Conservation (phyloP, 1,140 invertebrate species). For the Arion vulgaris region DNA sequence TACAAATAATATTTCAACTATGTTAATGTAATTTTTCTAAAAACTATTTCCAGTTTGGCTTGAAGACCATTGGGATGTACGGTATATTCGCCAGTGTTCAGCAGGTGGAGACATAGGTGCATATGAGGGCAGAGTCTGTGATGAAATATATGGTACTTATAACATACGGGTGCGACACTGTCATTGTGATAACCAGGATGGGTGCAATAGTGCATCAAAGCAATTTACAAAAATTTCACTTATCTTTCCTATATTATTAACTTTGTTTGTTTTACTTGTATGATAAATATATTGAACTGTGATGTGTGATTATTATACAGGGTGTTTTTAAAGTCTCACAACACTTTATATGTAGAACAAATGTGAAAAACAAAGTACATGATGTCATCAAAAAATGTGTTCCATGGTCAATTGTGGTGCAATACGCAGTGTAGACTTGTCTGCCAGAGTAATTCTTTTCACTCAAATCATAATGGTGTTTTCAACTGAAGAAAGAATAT, state of each 20-base stretch:
- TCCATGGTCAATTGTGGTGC: too few relatives aligned
- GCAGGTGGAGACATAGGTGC: slow-evolving; percentile 63
- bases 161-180: slow-evolving; percentile 69
- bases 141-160: slow-evolving; percentile 68
- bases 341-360: too few relatives aligned
- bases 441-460: too few relatives aligned
- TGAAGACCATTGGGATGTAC: slow-evolving; percentile 68
- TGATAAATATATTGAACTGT: not conserved
- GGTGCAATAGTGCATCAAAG: slow-evolving; percentile 65
- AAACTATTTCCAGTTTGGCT: slow-evolving; percentile 59
- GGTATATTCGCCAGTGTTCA: slow-evolving; percentile 71
- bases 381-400: too few relatives aligned
- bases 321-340: too few relatives aligned
- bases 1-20: too few relatives aligned
- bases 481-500: too few relatives aligned
- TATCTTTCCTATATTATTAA: slow-evolving; percentile 19
- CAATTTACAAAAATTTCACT: not conserved
- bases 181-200: slow-evolving; percentile 72
- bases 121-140: slow-evolving; percentile 67
- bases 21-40: not conserved
- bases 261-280: not conserved
- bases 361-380: too few relatives aligned
- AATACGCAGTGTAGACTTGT: too few relatives aligned
- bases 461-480: too few relatives aligned
- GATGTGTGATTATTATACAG: too few relatives aligned